A percentile compares a stretch with the other conserved stretches of the same genome.
Conservation (phyloP, 2,888 invertebrate genomes). For the Stenchaetothrips biformis region DNA sequence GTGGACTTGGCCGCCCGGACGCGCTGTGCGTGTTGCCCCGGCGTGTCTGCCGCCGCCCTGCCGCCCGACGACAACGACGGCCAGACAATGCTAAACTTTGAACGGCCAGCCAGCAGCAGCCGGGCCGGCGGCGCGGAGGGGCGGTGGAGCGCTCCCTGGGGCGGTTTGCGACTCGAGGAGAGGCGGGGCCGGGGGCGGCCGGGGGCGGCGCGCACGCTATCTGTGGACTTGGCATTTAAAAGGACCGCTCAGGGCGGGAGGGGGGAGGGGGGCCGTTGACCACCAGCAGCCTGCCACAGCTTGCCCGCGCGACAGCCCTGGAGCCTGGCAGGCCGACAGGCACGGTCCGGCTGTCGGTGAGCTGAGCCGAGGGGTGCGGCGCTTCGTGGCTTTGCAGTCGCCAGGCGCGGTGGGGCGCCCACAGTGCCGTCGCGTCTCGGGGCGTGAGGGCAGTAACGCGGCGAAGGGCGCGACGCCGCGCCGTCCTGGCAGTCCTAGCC, state of each 20-base stretch:
- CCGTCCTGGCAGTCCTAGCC: too few species aligned
- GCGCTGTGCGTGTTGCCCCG: too few species aligned
- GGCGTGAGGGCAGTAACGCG: background rate
- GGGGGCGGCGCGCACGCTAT: background rate
- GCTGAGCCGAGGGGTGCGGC: too few species aligned
- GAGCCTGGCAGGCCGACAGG: background rate
- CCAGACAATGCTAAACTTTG: too few species aligned
- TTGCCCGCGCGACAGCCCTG: background rate
- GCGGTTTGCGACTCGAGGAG: too few species aligned
- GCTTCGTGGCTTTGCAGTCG: too few species aligned
- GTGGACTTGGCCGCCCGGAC: too few species aligned
- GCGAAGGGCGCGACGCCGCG: background rate
- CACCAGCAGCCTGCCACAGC: background rate
- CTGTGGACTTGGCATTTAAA: background rate
- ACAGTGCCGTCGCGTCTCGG: background rate
- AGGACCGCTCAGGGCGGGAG: background rate
- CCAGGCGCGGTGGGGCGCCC: too few species aligned
- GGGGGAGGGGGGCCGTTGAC: too few species aligned
- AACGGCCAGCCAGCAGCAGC: background rate
- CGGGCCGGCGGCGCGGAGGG: background rate
- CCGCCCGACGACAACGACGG: background rate
- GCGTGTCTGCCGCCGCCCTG: background rate
- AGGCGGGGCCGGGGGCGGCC: background rate
- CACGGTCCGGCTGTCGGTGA: background rate
- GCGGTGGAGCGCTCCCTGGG: background rate